Evolutionary conservation across 2,888 invertebrate species (phyloP).

Genomic region (Sesia bembeciformis): DNA sequence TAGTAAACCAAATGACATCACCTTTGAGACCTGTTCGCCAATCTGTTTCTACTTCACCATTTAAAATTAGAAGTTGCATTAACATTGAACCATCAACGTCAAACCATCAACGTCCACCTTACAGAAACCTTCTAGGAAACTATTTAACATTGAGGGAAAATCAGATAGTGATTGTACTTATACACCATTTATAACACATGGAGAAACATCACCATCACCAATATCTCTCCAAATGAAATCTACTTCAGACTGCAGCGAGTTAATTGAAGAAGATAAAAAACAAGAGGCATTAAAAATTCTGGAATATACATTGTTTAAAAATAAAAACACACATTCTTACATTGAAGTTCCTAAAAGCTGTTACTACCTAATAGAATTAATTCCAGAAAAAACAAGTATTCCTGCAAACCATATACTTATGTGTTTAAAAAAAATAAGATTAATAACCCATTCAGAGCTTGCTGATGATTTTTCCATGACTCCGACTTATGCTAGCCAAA

Average conservation of each 20-base stretch:
- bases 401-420: neutral
- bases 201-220: slow-evolving; percentile 5
- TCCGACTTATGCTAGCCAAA: slow-evolving; percentile 3
- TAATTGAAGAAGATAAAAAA: slow-evolving; percentile 3
- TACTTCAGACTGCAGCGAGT: slow-evolving; percentile 6
- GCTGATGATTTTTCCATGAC: slow-evolving; percentile 1
- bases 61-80: slow-evolving; percentile 1
- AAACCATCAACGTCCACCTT: neutral
- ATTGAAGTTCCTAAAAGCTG: slow-evolving; percentile 5
- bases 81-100: no score
- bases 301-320: slow-evolving; percentile 1
- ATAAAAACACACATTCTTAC: slow-evolving; percentile 4
- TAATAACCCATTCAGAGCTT: slow-evolving; percentile 1
- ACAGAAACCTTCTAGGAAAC: slow-evolving; percentile 2
- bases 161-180: slow-evolving; percentile 9
- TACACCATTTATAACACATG: slow-evolving; percentile 5
- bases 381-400: neutral
- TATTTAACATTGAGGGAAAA: neutral
- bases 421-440: slow-evolving; percentile 3
- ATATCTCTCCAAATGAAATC: slow-evolving; percentile 3
- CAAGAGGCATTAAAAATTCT: slow-evolving; percentile 1
- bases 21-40: neutral
- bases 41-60: slow-evolving; percentile 6
- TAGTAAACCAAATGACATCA: neutral
- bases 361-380: slow-evolving; percentile 4